Evolutionary conservation across 2,797 vertebrate species (phyloP), one percentile per base, ranked within the genome.

Genomic region (Macroramphosus scolopax): DNA sequence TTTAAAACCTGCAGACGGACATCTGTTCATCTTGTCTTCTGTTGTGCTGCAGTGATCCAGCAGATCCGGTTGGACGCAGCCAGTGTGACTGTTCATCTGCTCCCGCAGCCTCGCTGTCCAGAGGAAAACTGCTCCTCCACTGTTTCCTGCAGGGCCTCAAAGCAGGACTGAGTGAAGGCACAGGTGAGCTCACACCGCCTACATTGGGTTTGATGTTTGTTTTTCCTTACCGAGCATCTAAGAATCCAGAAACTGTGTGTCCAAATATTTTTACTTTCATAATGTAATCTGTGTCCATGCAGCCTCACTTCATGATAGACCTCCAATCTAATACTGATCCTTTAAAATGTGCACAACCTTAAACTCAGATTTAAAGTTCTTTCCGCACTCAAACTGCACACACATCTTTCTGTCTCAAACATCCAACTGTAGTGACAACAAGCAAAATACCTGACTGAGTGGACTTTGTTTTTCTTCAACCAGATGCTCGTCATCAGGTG

Each of bases 71-170:
- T 1, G 77, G 63, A 3, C 55, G 40, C 36, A 25, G 36, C 5
- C 62, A 28, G 35, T 63, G 77, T 2, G 68, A 57, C 4, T 58
- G 66, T 22, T 4, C 40, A 0, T 39, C 69, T 3, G 60, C 62
- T 28, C 18, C 74, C 0, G 16, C 80, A 0, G 34, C 72, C 59
- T 42, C 63, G 17, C 38, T 57, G 30, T 72, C 74, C 58, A 74
- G 84, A 56, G 89, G 85, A 11, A 82, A 85, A 3, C 75, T 89
- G 40, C 85, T 91, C 0, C 87, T 92, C 4, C 89, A 87, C 72
- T 88, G 87, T 31, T 91, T 88, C 81, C 86, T 92, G 18, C 89
- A 92, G 76, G 90, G 90, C 2, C 80, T 90, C 32, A 80, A 84
- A 34, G 88, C 87, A 0, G 82, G 86, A 14, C 75, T 87, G 37